These are phyloP conservation scores for Drosophila subquinaria DNA, from an alignment of 2,888 invertebrate genomes.

Conservation along the genomic window DNA sequence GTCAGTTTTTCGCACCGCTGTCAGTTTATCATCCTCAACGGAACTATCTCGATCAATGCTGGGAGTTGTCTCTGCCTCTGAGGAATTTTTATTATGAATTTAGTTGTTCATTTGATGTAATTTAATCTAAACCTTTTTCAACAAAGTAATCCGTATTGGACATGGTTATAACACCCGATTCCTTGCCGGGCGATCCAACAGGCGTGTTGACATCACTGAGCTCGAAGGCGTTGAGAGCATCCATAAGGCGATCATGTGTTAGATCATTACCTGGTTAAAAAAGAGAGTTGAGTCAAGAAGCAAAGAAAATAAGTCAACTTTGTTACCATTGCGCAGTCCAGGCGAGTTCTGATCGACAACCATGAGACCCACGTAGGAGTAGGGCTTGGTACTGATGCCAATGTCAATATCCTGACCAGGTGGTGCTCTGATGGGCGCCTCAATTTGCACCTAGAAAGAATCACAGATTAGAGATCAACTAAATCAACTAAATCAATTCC, in stretches of 20 bases:
- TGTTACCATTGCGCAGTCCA: conserved; percentile 88
- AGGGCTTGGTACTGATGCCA: conserved; percentile 92
- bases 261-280: conserved; percentile 80
- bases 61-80: conserved; percentile 78
- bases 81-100: neutral
- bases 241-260: conserved; percentile 77
- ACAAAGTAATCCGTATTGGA: conserved; percentile 83
- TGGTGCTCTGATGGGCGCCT: conserved; percentile 88
- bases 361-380: conserved; percentile 95
- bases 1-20: conserved; percentile 85
- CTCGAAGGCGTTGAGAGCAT: conserved; percentile 81
- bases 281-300: neutral
- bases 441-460: conserved; percentile 87
- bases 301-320: conserved; percentile 62
- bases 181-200: conserved; percentile 81
- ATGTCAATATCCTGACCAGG: conserved; percentile 94
- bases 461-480: neutral
- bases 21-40: conserved; percentile 80
- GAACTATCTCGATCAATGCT: conserved; percentile 50
- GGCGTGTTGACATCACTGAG: conserved; percentile 77
- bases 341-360: conserved; percentile 94
- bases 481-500: no score
- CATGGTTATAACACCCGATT: conserved; percentile 84
- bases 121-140: conserved; percentile 65
- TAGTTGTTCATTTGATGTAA: neutral